Base-by-base conservation (phyloP, 2,797 vertebrate species). In the Epinephelus awoara region DNA sequence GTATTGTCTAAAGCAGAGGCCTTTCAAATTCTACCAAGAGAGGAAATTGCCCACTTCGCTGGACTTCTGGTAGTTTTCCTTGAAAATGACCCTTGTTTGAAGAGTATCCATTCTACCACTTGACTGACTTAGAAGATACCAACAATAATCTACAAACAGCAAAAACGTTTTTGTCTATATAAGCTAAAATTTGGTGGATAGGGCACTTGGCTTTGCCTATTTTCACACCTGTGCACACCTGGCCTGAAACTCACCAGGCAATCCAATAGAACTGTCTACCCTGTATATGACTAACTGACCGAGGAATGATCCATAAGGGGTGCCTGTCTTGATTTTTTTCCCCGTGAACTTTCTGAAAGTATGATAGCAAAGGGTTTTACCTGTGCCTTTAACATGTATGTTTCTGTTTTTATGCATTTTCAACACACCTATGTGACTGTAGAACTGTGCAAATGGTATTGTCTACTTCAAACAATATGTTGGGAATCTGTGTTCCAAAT, bases 181-280 rank as follows among this genome's bases (percentile, higher is more conserved):
- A 58, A 80, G 79, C 59, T 80, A 57, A 15, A 18, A 29, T 54
- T 19, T 42, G 6, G 7, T 42, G 34, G 25, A 19, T 8, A 19
- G 2, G 34, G 14, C 0, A 1, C 13, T n/a, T 23, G 12, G 42
- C 42, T 9, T 14, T 1, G 12, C 9, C 6, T 5, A 25, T 21
- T 42, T 59, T 59, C 18, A 57, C 52, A 66, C 9, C n/a, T 9
- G 21, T 72, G 21, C 6, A 65, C 25, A 65, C 38, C 14, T 65
- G 44, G 19, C 15, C 47, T 21, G 19, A 65, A 34, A 72, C 15
- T 72, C 47, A 46, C 23, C 44, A 50, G 46, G 2, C 18, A 49
- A 49, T 19, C 47, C 17, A 18, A 19, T n/a, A 34, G 14, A 40
- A 10, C 17, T 17, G 21, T 14, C 17, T 44, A 17, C 15, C 27